Evolutionary conservation across 2,888 invertebrate species (phyloP).

Genomic region (Podotricha telesiphe): DNA sequence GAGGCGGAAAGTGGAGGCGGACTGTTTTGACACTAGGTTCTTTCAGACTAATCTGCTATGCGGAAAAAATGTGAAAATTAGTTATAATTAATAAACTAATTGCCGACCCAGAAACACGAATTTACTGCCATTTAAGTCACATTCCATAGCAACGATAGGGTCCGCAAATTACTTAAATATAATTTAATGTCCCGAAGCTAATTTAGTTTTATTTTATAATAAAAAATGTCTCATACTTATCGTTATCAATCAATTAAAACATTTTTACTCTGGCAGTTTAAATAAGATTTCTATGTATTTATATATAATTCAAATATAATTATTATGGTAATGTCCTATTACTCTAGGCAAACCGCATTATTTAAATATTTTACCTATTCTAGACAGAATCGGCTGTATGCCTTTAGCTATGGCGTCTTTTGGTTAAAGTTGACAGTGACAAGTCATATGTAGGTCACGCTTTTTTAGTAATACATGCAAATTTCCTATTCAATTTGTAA

Average conservation of each 20-base stretch:
- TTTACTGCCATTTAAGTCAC: neutral
- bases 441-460: conserved; percentile 37
- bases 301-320: conserved; percentile 24
- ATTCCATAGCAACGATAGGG: neutral
- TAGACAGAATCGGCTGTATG: conserved; percentile 28
- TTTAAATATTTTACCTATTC: conserved; percentile 50
- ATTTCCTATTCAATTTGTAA: neutral
- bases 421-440: conserved; percentile 40
- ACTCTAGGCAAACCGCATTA: conserved; percentile 47
- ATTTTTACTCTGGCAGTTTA: neutral
- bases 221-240: neutral
- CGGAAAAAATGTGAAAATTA: too few relatives aligned
- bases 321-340: conserved; percentile 33
- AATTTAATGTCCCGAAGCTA: too few relatives aligned
- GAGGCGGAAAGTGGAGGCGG: too few relatives aligned
- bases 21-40: too few relatives aligned
- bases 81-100: neutral
- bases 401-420: conserved; percentile 30
- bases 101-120: neutral
- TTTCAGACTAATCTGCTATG: too few relatives aligned
- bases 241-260: neutral
- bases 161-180: too few relatives aligned
- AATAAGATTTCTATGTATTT: conserved; percentile 28
- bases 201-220: too few relatives aligned
- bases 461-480: conserved; percentile 5